These are phyloP conservation scores for Malthinus seriepunctatus DNA, from an alignment of 2,888 invertebrate species.

Conservation along the genomic window DNA sequence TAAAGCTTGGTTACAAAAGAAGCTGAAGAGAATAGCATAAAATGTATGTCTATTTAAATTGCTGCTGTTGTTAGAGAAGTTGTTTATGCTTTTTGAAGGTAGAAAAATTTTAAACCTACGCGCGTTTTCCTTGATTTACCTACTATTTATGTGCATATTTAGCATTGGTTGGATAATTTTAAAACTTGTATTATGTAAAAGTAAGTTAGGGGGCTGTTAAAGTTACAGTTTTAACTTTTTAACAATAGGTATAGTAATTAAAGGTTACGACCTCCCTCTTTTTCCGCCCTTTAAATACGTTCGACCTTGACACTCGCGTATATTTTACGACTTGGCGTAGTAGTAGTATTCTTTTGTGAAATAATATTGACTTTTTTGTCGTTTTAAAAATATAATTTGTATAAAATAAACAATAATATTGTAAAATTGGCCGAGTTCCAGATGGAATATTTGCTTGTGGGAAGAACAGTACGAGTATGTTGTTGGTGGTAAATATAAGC, in stretches of 20 bases:
- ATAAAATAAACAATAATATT: background rate
- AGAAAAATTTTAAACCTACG: conserved; percentile 3
- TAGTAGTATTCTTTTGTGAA: background rate
- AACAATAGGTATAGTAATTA: no score
- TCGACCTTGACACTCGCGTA: no score
- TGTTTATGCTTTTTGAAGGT: conserved; percentile 3
- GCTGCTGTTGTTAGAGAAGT: conserved; percentile 4
- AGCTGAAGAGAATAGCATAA: background rate
- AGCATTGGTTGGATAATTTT: conserved; percentile 5
- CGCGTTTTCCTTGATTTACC: conserved; percentile 4
- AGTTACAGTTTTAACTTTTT: background rate
- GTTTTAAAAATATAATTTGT: background rate
- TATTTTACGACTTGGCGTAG: no score
- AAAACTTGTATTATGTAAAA: conserved; percentile 4
- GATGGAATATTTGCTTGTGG: conserved; percentile 3
- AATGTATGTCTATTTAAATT: background rate
- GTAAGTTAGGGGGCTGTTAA: background rate
- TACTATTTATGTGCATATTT: background rate
- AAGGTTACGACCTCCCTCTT: no score
- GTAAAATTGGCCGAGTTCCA: conserved; percentile 2
- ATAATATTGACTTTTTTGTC: background rate
- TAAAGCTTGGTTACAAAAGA: background rate
- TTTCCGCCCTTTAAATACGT: no score
- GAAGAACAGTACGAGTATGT: background rate
- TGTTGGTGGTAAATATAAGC: conserved; percentile 15